Evolutionary conservation across 1,140 invertebrate genomes (phyloP).

Genomic region (Panulirus ornatus): DNA sequence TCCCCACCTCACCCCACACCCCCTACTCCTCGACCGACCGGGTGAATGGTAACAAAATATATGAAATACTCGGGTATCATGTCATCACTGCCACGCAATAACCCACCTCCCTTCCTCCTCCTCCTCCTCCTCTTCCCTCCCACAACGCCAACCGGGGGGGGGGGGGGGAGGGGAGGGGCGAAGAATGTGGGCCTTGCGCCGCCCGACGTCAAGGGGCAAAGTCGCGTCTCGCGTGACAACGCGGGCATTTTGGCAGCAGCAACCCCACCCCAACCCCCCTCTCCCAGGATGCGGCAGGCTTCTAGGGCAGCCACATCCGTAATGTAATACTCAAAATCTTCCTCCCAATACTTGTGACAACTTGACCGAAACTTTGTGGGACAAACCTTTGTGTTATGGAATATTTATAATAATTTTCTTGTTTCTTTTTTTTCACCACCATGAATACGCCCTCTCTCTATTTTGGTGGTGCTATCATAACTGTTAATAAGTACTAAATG

Average conservation of each 20-base stretch:
- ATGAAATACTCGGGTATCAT: neutral
- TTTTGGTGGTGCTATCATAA: too few species aligned
- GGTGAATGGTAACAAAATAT: constrained; percentile 1
- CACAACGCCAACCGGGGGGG: too few species aligned
- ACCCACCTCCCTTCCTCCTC: too few species aligned
- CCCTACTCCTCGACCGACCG: neutral
- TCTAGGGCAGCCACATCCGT: constrained; percentile 9
- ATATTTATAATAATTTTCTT: neutral
- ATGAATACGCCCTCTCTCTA: too few species aligned
- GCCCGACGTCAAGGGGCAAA: neutral
- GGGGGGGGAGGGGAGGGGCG: too few species aligned
- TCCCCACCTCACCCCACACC: too few species aligned
- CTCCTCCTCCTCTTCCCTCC: too few species aligned
- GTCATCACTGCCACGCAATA: constrained; percentile 7
- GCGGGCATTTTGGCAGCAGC: neutral
- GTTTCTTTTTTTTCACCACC: too few species aligned
- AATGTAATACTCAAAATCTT: constrained; percentile 15
- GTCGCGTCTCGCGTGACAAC: neutral
- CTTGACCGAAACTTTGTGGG: neutral
- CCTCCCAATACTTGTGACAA: neutral
- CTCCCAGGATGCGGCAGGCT: neutral
- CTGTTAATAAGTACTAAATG: too few species aligned
- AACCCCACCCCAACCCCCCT: too few species aligned
- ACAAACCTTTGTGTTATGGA: neutral
- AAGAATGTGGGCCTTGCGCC: neutral